phyloP scores from a whole-genome alignment of 2,888 invertebrate genomes.

The Clistopyga incitator region DNA sequence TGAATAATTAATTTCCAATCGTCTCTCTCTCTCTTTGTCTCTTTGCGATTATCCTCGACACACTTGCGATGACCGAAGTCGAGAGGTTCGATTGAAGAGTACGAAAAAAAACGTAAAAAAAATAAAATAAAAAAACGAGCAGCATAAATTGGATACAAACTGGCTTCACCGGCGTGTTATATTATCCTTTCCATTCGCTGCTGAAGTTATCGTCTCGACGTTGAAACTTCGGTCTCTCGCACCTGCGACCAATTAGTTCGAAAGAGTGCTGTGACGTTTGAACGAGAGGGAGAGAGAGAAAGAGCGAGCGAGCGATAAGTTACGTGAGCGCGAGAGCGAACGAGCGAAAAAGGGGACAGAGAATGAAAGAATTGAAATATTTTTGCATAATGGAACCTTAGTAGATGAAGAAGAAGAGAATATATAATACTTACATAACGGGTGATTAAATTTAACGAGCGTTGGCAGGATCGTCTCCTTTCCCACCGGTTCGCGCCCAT shows the following conservation, averaged over 20 bases:
- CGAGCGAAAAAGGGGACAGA: conserved; percentile 73
- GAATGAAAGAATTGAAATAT: conserved; percentile 74
- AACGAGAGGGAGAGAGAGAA: conserved; percentile 78
- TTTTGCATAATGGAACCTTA: conserved; percentile 77
- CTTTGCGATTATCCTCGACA: conserved; percentile 23
- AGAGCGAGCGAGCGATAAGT: conserved; percentile 78
- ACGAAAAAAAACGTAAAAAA: no score
- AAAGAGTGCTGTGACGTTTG: conserved; percentile 69
- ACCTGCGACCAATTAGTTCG: conserved; percentile 73
- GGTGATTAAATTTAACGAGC: conserved; percentile 76
- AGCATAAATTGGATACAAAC: conserved; percentile 46
- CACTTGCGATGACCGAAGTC: conserved; percentile 61
- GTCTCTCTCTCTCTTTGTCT: conserved; percentile 35
- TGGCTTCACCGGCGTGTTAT: conserved; percentile 39
- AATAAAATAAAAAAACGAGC: not conserved
- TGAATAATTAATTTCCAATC: conserved; percentile 31
- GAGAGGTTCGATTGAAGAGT: conserved; percentile 21
- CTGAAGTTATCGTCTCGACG: conserved; percentile 62
- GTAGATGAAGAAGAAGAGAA: conserved; percentile 66
- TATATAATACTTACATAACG: conserved; percentile 73
- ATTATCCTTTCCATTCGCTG: conserved; percentile 64
- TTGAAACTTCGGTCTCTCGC: conserved; percentile 69
- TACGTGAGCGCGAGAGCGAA: conserved; percentile 85
- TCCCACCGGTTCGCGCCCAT: conserved; percentile 67
- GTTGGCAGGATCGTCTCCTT: conserved; percentile 74